Evolutionary conservation across 2,113 vertebrate genomes (phyloP), one percentile per base, ranked within the genome.

Genomic region (Sisor rabdophorus): DNA sequence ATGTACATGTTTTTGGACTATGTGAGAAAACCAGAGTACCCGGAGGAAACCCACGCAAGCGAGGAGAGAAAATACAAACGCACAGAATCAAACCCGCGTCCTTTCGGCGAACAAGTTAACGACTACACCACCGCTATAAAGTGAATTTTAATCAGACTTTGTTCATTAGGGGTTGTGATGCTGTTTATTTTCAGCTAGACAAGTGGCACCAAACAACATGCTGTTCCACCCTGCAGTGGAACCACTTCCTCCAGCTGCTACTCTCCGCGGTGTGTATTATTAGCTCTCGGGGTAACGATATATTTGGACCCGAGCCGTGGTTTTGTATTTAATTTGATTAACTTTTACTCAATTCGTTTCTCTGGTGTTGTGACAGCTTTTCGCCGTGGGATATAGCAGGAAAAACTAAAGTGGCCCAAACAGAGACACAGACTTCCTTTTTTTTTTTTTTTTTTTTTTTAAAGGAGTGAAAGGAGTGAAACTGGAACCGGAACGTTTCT

Each of bases 221-320:
- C 24, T 58, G 50, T 30, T 16, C 24, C n/a, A 10, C 12, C 15
- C 7, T 26, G 56, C 28, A 22, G 15, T 65, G 20, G 7, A 16
- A 30, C 19, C 4, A 5, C 60, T 26, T 28, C 32, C 24, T 22
- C 80, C 80, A 81, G 72, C 72, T 81, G 80, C 69, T 67, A 13
- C 44, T 74, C 53, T 58, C 71, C 50, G 44, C 19, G n/a, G 36
- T n/a, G 44, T 59, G n/a, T 80, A 78, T 83, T 78, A 80, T 80
- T 83, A 80, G 59, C 55, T 26, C 9, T 20, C 44, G 47, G n/a
- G 36, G 74, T 24, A 78, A 69, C 59, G 64, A 53, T 22, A 36
- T 24, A 61, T 40, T 47, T 71, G 65, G 72, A 73, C 17, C 50
- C 20, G n/a, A 71, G 63, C 69, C 26, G 22, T 60, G 50, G 16